Base-by-base conservation (phyloP, 2,113 vertebrate genomes). In the Cariama cristata region DNA sequence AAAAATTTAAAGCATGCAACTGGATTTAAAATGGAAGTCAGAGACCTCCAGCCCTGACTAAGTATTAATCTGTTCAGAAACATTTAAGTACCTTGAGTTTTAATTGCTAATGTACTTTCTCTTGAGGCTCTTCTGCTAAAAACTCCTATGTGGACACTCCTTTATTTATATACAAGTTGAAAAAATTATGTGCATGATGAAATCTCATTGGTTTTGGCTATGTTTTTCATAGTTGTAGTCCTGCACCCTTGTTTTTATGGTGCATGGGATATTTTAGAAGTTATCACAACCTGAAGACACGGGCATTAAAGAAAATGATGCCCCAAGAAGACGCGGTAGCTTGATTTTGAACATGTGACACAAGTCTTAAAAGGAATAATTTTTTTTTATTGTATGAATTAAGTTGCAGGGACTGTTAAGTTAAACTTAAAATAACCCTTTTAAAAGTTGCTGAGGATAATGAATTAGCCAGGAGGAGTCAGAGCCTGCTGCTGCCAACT, bases 371-470 rank as follows among this genome's bases (percentile, higher is more conserved):
- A 93, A 96, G 19, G 66, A 94, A 77, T 85, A 76, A 19, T 63
- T 72, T 86, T 94, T 94, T 38, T 94, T 96, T 77, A 97, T 93
- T 93, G 69, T 55, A 73, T 68, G 75, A 91, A 87, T 97, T 92
- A 93, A 97, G 73, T 92, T 94, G 50, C 75, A 94, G 24, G 6
- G 50, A 97, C 89, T 96, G 93, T 94, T 87, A 93, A 81, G 90
- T 93, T 95, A 97, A 98, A 96, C 92, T 94, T 96, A 93, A 95
- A 96, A 89, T 97, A 96, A 97, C 93, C 95, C 79, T 97, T 95
- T 93, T 77, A 96, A 77, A 96, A 92, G 79, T 79, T 95, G 94
- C 97, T 96, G 88, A 95, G 90, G 71, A 84, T 96, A 97, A 96
- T 95, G 89, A 96, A 94, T 97, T 96, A 93, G 72, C 80, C 90